Conservation (phyloP, 2,113 vertebrate genomes). For the Pantherophis guttatus region DNA sequence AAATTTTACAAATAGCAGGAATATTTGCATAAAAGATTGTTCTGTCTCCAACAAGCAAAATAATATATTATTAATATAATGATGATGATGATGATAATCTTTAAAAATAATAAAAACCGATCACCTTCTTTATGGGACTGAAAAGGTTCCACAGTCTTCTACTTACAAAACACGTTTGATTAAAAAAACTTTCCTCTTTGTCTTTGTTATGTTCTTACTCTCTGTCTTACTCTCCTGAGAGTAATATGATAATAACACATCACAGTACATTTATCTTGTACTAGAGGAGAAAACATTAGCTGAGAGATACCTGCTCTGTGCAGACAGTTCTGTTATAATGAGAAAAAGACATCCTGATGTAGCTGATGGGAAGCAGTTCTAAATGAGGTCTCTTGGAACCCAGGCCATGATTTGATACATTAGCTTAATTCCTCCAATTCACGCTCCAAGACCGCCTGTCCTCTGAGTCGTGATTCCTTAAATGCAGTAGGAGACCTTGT, state of each 20-base stretch:
- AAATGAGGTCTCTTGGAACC: background rate
- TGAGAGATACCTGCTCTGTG: background rate
- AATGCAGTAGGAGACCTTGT: conserved; percentile 47
- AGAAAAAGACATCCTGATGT: background rate
- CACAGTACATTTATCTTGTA: background rate
- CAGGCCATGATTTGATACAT: background rate
- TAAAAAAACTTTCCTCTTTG: background rate
- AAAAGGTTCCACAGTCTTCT: background rate
- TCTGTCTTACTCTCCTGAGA: background rate
- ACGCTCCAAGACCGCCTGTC: conserved; percentile 17
- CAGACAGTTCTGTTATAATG: conserved; percentile 38
- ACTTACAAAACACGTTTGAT: background rate
- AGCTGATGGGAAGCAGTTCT: background rate
- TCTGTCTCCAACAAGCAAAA: background rate
- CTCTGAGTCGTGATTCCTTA: conserved; percentile 29
- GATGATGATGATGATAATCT: background rate
- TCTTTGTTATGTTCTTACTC: background rate
- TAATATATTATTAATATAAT: background rate
- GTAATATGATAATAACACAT: conserved; percentile 6
- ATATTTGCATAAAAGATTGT: conserved; percentile 19
- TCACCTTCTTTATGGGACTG: background rate
- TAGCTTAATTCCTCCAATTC: background rate
- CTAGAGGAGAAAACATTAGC: background rate
- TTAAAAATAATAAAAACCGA: accelerated
- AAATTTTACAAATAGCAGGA: background rate